phyloP scores from a whole-genome alignment of 2,888 invertebrate species.

The Tipula vernalis region DNA sequence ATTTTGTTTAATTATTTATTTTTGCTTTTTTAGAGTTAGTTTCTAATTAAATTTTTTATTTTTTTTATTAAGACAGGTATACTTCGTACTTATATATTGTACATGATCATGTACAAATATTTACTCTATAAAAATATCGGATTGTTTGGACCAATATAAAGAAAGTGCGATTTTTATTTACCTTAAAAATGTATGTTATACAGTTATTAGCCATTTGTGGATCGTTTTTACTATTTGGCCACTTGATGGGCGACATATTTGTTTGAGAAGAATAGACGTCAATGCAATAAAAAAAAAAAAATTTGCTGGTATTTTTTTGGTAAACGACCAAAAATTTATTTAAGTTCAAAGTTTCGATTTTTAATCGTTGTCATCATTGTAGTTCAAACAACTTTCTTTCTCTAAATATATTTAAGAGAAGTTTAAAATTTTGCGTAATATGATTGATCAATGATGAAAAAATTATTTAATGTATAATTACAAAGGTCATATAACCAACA shows the following conservation, averaged over 20 bases:
- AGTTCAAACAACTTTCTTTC: background rate
- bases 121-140: background rate
- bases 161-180: background rate
- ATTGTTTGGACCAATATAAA: background rate
- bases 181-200: background rate
- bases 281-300: too few relatives aligned
- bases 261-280: background rate
- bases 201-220: background rate
- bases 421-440: background rate
- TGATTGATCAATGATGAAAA: background rate
- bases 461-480: background rate
- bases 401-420: background rate
- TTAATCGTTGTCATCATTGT: background rate
- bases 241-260: background rate
- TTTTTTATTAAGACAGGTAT: background rate
- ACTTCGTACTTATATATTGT: background rate
- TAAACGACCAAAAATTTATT: background rate
- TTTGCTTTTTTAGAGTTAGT: background rate
- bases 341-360: background rate
- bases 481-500: background rate
- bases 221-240: background rate
- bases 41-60: background rate
- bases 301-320: too few relatives aligned
- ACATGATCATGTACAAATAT: background rate
- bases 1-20: background rate